phyloP scores from a whole-genome alignment of 2,113 vertebrate genomes.

The Buteo buteo region DNA sequence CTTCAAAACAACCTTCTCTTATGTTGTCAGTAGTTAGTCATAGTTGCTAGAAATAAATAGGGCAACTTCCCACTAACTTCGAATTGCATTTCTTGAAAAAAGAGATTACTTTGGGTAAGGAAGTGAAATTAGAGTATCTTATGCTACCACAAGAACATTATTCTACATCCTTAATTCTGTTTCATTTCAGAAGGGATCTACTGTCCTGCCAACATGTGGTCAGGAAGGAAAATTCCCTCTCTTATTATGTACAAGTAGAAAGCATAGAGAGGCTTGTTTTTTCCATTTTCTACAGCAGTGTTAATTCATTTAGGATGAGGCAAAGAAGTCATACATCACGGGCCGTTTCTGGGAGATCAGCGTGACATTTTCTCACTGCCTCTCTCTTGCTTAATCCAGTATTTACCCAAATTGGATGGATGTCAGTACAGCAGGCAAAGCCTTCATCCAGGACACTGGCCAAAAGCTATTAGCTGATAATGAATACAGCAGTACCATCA shows the following conservation, averaged over 20 bases:
- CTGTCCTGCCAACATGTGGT: neutral
- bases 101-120: neutral
- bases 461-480: neutral
- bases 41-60: neutral
- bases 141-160: neutral
- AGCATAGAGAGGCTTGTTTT: neutral
- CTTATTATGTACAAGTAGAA: neutral
- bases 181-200: slow-evolving; percentile 2
- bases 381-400: slow-evolving; percentile 16
- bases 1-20: neutral
- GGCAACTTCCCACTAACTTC: neutral
- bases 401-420: slow-evolving; percentile 29
- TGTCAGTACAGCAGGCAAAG: neutral
- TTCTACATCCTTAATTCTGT: neutral
- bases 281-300: neutral
- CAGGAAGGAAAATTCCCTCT: neutral
- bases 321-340: slow-evolving; percentile 29
- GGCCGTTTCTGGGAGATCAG: neutral
- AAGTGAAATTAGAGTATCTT: neutral
- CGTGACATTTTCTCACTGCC: neutral
- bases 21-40: neutral
- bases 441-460: neutral
- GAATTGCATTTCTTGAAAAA: neutral
- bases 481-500: neutral
- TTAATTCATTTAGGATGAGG: neutral